Percentiles rank a stretch among this genome's conserved stretches.
phyloP scores from a whole-genome alignment of 1,140 invertebrate genomes.

The Leptonema lineaticorne region DNA sequence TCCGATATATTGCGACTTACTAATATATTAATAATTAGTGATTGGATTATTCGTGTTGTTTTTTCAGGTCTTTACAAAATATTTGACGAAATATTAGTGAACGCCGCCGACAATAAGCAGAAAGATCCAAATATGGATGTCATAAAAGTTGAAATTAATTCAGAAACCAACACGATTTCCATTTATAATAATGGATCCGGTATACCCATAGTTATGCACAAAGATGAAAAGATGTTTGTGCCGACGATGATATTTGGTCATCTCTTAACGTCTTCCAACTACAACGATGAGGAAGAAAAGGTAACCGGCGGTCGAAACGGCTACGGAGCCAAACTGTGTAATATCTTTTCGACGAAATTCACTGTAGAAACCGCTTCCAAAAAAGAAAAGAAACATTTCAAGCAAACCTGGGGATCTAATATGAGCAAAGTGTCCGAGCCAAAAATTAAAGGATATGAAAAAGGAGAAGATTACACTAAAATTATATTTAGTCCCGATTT shows the following conservation, averaged over 20 bases:
- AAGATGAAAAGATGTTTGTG: conserved; percentile 98
- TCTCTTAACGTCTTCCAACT: conserved; percentile 97
- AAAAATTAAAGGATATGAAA: conserved; percentile 75
- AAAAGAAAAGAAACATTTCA: conserved; percentile 87
- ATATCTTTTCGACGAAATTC: conserved; percentile 98
- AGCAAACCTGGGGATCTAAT: conserved; percentile 95
- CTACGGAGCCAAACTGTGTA: conserved; percentile 99
- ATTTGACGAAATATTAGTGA: conserved; percentile 99
- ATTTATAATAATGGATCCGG: conserved; percentile 99
- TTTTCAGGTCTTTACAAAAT: conserved; percentile 93
- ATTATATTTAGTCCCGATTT: conserved; percentile 97
- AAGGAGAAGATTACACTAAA: conserved; percentile 90
- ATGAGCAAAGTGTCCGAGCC: conserved; percentile 93
- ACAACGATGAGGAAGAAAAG: conserved; percentile 98
- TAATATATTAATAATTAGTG: not conserved
- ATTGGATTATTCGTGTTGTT: not conserved
- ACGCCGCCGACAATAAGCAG: conserved; percentile 99
- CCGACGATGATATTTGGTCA: conserved; percentile 99
- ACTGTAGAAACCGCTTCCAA: conserved; percentile 91
- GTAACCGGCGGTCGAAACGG: conserved; percentile 97
- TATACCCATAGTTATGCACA: conserved; percentile 97
- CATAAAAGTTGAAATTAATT: conserved; percentile 96
- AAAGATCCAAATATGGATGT: conserved; percentile 91
- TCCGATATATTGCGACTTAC: not conserved
- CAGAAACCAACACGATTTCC: conserved; percentile 87